Evolutionary conservation across 2,888 invertebrate species (phyloP).

Genomic region (Tenodera sinensis): DNA sequence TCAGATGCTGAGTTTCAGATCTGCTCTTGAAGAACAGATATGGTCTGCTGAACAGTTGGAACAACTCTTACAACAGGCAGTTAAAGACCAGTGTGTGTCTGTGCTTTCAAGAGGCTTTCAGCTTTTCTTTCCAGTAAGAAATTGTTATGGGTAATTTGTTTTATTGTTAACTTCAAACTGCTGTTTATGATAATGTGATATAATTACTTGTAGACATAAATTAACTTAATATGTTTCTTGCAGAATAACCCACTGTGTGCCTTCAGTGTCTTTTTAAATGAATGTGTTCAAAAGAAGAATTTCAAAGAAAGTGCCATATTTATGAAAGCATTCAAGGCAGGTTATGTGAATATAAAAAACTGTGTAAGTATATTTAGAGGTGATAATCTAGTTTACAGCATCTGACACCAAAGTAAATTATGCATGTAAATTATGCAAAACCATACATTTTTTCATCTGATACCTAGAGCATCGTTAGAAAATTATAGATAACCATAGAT

Average conservation of each 20-base stretch:
- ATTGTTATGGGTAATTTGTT: background rate
- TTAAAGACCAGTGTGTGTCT: constrained; percentile 54
- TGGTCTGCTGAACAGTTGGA: constrained; percentile 24
- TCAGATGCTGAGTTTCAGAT: background rate
- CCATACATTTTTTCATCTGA: too few relatives aligned
- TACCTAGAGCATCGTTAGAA: too few relatives aligned
- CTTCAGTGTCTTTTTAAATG: constrained; percentile 57
- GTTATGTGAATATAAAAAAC: constrained; percentile 38
- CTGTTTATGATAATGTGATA: too few relatives aligned
- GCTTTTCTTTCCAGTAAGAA: constrained; percentile 63
- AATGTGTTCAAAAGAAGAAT: constrained; percentile 44
- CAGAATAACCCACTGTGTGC: constrained; percentile 62
- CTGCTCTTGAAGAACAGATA: constrained; percentile 17
- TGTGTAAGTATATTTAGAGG: constrained; percentile 37
- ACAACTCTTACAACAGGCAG: constrained; percentile 51
- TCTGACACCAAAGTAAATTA: too few relatives aligned
- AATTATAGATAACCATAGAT: too few relatives aligned
- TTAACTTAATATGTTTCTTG: constrained; percentile 35
- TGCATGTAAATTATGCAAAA: too few relatives aligned
- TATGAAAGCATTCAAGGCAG: constrained; percentile 44
- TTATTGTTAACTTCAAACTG: background rate
- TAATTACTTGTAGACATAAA: too few relatives aligned
- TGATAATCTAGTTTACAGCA: background rate
- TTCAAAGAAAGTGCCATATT: constrained; percentile 39
- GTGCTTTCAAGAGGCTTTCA: constrained; percentile 63